Base-by-base conservation (phyloP, 2,888 invertebrate genomes). In the Lapara coniferarum region DNA sequence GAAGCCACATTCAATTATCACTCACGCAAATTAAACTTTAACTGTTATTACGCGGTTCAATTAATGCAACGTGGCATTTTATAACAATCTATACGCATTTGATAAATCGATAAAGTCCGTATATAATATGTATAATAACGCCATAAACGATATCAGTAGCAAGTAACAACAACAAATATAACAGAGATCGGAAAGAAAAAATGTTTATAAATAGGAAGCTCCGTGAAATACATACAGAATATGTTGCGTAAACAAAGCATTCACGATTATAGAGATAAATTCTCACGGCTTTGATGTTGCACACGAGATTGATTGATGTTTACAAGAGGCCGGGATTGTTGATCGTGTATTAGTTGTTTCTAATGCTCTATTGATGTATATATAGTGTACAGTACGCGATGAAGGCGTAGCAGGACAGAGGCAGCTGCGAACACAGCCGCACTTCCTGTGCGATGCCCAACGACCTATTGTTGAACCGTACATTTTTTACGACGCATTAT, bases 391-490 rank as follows among this genome's bases (percentile, higher is more conserved):
- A 16, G 16, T 63, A 19, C 16, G 63, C 19, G 67, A 63, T 52
- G 58, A 58, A 67, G 71, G 69, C 69, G 56, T 70, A 66, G 52
- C 59, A 67, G 67, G 52, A 67, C 63, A 67, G 59, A 67, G 59
- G 84, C 90, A 90, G 90, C 90, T 89, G 90, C 82, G 79, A 76
- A 76, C 79, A 73, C 86, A 87, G 84, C 85, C 88, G 86, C 79
- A 87, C 88, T 91, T 92, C 91, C 91, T 91, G 91, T 81, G 86
- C 72, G 58, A 69, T 74, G 77, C 81, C 85, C 85, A 86, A 85
- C 86, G 84, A 85, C 82, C 89, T 82, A 92, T 92, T 92, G 91
- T 92, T 86, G 83, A 78, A 73, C 78, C 75, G 80, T 84, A 79
- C 80, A 82, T 80, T 88, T 89, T 90, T 90, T 89, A 84, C 85